phyloP scores from a whole-genome alignment of 2,113 vertebrate genomes.

The Chamaea fasciata region DNA sequence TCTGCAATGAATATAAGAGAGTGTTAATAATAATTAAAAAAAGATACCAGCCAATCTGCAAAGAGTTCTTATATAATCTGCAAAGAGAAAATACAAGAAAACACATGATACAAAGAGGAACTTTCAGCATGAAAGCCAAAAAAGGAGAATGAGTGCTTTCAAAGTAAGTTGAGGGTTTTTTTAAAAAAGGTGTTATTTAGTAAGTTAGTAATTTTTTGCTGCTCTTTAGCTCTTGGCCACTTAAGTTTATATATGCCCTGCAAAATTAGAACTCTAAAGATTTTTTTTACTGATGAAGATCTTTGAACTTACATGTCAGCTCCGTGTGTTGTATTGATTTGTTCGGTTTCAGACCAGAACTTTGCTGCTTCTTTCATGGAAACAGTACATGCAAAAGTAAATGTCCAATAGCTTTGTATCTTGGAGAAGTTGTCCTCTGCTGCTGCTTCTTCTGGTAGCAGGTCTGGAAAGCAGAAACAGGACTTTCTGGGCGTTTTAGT shows the following conservation, averaged over 20 bases:
- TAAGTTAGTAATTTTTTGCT: neutral
- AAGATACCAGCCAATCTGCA: neutral
- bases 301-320: neutral
- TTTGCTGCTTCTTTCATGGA: neutral
- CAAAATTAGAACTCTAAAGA: neutral
- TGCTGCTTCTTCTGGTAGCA: neutral
- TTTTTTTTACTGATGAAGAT: neutral
- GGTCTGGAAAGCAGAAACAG: neutral
- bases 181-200: neutral
- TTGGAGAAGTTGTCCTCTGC: neutral
- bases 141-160: neutral
- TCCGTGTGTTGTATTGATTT: neutral
- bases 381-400: neutral
- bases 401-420: neutral
- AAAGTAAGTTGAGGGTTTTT: neutral
- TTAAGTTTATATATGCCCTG: neutral
- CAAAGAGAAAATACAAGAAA: neutral
- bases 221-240: neutral
- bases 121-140: neutral
- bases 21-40: neutral
- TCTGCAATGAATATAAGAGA: neutral
- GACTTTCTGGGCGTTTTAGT: neutral
- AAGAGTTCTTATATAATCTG: neutral
- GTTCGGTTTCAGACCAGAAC: neutral
- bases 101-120: neutral